phyloP scores from a whole-genome alignment of 1,140 invertebrate species.

The Agraylea sexmaculata region DNA sequence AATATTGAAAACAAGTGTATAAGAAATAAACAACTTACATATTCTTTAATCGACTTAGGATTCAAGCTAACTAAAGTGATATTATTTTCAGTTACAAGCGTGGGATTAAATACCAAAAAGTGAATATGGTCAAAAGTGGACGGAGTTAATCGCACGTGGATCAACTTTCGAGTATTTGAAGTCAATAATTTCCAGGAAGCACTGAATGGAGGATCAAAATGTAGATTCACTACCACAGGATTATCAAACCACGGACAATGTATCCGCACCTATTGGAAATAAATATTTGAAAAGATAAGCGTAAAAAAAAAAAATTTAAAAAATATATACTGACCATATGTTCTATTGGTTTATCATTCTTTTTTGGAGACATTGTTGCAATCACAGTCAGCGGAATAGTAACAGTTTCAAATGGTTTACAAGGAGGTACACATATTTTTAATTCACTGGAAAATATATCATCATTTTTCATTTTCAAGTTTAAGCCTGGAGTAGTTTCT shows the following conservation, averaged over 20 bases:
- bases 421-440: conserved; percentile 47
- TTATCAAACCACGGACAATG: conserved; percentile 62
- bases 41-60: conserved; percentile 32
- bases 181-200: conserved; percentile 71
- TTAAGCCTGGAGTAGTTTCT: conserved; percentile 38
- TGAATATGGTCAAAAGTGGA: conserved; percentile 46
- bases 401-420: conserved; percentile 56
- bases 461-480: conserved; percentile 29
- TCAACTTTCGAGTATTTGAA: conserved; percentile 65
- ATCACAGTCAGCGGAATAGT: conserved; percentile 52
- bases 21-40: conserved; percentile 10
- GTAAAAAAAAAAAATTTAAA: conserved; percentile 3
- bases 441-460: conserved; percentile 42
- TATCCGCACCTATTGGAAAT: conserved; percentile 39
- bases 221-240: conserved; percentile 54
- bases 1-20: too few species aligned
- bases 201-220: conserved; percentile 72
- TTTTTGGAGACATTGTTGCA: conserved; percentile 58
- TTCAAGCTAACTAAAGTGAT: conserved; percentile 53
- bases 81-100: conserved; percentile 41
- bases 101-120: conserved; percentile 45
- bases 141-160: conserved; percentile 65
- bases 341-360: conserved; percentile 49
- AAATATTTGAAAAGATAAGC: too few species aligned
- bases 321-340: conserved; percentile 44